phyloP scores from a whole-genome alignment of 2,888 invertebrate genomes.

The Synanthedon vespiformis region DNA sequence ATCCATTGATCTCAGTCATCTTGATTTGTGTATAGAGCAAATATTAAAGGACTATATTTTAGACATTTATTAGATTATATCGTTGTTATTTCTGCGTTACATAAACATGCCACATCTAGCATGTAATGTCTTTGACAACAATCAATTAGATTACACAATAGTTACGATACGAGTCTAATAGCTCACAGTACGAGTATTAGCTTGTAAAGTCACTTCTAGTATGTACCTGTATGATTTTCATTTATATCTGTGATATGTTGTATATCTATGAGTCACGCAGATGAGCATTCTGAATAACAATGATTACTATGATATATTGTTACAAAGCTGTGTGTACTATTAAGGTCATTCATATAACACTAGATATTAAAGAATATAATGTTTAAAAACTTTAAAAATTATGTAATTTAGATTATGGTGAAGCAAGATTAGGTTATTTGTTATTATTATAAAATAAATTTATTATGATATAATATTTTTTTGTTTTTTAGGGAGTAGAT shows the following conservation, averaged over 20 bases:
- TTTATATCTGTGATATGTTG: not conserved
- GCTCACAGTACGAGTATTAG: not conserved
- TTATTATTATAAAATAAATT: too few relatives aligned
- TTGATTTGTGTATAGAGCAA: too few relatives aligned
- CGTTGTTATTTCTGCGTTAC: not conserved
- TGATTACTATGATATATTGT: conserved; percentile 10
- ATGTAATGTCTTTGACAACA: not conserved
- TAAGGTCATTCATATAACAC: conserved; percentile 8
- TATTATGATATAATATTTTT: too few relatives aligned
- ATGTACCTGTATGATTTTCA: not conserved
- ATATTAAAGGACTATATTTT: too few relatives aligned
- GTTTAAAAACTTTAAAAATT: too few relatives aligned
- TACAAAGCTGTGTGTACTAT: conserved; percentile 14
- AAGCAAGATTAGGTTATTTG: too few relatives aligned
- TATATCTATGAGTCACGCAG: conserved; percentile 11
- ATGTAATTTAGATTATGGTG: too few relatives aligned
- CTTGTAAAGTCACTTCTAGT: not conserved
- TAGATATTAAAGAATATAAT: too few relatives aligned
- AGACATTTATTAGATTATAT: too few relatives aligned
- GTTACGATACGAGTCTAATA: too few relatives aligned
- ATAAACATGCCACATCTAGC: not conserved
- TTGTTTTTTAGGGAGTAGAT: too few relatives aligned
- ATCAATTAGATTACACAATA: not conserved
- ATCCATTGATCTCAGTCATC: too few relatives aligned
- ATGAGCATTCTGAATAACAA: conserved; percentile 3